Conservation (phyloP, 1,140 invertebrate species). For the Mactra quadrangularis region DNA sequence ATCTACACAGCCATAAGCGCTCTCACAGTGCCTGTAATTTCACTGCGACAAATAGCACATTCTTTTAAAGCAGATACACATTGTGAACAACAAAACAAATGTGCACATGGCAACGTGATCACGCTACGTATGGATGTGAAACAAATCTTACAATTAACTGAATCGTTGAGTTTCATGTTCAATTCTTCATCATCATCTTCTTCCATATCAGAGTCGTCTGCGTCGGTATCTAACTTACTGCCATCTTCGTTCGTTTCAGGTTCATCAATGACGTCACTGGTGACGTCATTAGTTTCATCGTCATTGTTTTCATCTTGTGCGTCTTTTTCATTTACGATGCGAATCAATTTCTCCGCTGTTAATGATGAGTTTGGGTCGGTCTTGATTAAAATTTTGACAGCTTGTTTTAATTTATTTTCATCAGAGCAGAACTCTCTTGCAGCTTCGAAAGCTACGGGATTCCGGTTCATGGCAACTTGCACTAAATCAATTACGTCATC, state of each 20-base stretch:
- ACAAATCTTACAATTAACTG: conserved; percentile 94
- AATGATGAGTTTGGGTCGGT: not conserved
- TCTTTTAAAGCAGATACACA: conserved; percentile 91
- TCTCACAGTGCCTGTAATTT: conserved; percentile 71
- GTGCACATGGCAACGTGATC: conserved; percentile 95
- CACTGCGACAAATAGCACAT: conserved; percentile 91
- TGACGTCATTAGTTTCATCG: not conserved
- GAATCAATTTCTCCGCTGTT: not conserved
- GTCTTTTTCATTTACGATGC: not conserved
- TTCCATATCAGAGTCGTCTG: not conserved
- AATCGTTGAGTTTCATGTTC: conserved; percentile 88
- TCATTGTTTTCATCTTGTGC: not conserved
- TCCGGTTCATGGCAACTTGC: not conserved
- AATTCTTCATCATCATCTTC: conserved; percentile 53
- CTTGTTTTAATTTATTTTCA: not conserved
- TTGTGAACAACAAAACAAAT: conserved; percentile 91
- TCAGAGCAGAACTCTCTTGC: not conserved
- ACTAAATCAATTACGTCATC: conserved; percentile 4
- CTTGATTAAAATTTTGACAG: not conserved
- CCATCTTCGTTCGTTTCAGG: not conserved
- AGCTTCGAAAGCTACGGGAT: not conserved
- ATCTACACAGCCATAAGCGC: conserved; percentile 41
- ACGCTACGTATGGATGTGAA: conserved; percentile 93
- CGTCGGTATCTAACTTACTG: not conserved
- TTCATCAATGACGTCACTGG: not conserved